phyloP scores from a whole-genome alignment of 2,113 vertebrate species.

The Poeciliopsis prolifica region DNA sequence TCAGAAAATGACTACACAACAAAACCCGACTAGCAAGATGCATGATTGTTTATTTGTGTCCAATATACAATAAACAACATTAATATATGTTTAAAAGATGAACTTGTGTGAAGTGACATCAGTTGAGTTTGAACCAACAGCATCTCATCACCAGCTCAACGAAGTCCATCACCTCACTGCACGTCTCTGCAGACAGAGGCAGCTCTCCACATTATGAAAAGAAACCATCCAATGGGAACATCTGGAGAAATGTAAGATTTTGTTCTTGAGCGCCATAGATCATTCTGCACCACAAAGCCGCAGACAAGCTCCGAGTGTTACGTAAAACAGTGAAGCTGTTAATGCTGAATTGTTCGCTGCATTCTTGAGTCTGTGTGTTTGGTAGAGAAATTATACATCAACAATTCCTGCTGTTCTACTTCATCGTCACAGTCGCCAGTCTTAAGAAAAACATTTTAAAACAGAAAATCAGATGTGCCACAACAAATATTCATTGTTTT shows the following conservation, averaged over 20 bases:
- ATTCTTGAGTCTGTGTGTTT: no score
- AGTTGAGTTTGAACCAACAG: slow-evolving; percentile 65
- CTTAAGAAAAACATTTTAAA: not conserved
- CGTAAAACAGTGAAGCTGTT: not conserved
- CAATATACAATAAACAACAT: slow-evolving; percentile 54
- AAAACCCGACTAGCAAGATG: no score
- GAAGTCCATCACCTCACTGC: slow-evolving; percentile 38
- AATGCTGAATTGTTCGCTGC: no score
- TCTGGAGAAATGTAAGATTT: not conserved
- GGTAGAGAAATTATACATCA: no score
- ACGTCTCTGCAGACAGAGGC: slow-evolving; percentile 52
- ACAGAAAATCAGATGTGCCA: no score
- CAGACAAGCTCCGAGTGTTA: not conserved
- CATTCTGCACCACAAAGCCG: not conserved
- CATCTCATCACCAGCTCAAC: slow-evolving; percentile 49
- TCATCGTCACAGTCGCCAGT: not conserved
- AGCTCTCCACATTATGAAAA: not conserved
- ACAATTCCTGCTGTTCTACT: not conserved
- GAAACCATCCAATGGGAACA: slow-evolving; percentile 9
- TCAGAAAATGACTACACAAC: no score
- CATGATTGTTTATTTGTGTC: slow-evolving; percentile 65
- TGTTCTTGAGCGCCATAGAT: not conserved
- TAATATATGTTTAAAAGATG: slow-evolving; percentile 48
- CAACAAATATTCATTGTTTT: no score
- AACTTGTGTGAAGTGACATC: slow-evolving; percentile 51